A percentile compares a stretch with the other conserved stretches of the same genome.
Evolutionary conservation across 2,797 vertebrate genomes (phyloP).

Genomic region (Limnodromus scolopaceus): DNA sequence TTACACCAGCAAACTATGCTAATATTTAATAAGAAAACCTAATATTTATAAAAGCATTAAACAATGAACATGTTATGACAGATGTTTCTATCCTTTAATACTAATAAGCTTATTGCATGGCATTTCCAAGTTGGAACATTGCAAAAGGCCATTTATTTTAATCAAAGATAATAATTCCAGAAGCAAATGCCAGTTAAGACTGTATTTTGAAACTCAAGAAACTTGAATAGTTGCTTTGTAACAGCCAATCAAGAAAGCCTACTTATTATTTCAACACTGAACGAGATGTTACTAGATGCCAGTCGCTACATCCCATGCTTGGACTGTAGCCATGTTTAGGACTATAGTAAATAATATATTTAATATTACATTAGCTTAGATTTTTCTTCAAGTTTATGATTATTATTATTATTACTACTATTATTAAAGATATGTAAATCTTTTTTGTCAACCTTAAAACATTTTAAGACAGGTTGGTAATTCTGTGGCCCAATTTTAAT

Average conservation of each 20-base stretch:
- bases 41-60: slow-evolving; percentile 23
- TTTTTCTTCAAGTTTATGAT: not conserved
- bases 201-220: slow-evolving; percentile 19
- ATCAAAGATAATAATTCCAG: not conserved
- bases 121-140: not conserved
- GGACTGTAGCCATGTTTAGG: not conserved
- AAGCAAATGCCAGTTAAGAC: not conserved
- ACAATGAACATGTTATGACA: not conserved
- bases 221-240: not conserved
- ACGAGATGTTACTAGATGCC: not conserved
- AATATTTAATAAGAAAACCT: not conserved
- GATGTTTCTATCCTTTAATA: slow-evolving; percentile 2
- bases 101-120: not conserved
- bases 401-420: not conserved
- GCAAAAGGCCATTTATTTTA: slow-evolving; percentile 2
- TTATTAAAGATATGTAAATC: not conserved
- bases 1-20: not conserved
- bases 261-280: not conserved
- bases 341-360: not conserved
- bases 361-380: not conserved
- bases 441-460: not conserved
- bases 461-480: not conserved
- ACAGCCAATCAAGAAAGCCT: not conserved
- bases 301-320: not conserved
- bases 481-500: not conserved